Base-by-base conservation (phyloP, 2,113 vertebrate species). In the Tragelaphus scriptus region DNA sequence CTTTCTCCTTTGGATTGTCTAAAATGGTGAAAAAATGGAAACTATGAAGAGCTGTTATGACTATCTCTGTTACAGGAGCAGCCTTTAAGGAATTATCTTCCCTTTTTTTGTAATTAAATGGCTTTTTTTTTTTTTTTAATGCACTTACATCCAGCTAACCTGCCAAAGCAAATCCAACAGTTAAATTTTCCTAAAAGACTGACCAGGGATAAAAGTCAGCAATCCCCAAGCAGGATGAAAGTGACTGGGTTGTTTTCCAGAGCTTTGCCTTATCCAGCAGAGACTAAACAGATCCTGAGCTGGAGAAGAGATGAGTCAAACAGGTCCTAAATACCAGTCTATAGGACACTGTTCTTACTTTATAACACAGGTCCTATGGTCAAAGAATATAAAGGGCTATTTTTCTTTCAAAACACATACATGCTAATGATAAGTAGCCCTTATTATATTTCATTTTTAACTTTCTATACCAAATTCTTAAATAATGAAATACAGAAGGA, bases 41-140 rank as follows among this genome's bases (percentile, higher is more conserved):
- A 94, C 40, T 88, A 92, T 49, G 17, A 91, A 93, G 56, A 47
- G 51, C 44, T 91, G 32, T 75, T 88, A 94, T 87, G 61, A 95
- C 77, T 85, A 90, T n/a, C 32, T 96, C 58, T 71, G 17, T 75
- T 75, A 97, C 6, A 81, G 84, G 85, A 92, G 59, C 23, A 75
- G 12, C 36, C 86, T 61, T 75, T 63, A 44, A 40, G 40, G 86
- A 97, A 85, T 91, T 49, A 49, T 32, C 91, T 97, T 95, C 53
- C 30, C 81, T 93, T 95, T 95, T 44, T 89, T 90, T 89, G 8
- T 58, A 92, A 94, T 94, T 88, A 92, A 97, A 93, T 63, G 58
- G 51, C 17, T 81, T 98, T 17, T 82, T 49, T 58, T 47, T 53
- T 98, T 82, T 53, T 71, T 58, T 47, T 9, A 92, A 55, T 87